Conservation (phyloP, 2,113 vertebrate species). For the Hippopotamus amphibius region DNA sequence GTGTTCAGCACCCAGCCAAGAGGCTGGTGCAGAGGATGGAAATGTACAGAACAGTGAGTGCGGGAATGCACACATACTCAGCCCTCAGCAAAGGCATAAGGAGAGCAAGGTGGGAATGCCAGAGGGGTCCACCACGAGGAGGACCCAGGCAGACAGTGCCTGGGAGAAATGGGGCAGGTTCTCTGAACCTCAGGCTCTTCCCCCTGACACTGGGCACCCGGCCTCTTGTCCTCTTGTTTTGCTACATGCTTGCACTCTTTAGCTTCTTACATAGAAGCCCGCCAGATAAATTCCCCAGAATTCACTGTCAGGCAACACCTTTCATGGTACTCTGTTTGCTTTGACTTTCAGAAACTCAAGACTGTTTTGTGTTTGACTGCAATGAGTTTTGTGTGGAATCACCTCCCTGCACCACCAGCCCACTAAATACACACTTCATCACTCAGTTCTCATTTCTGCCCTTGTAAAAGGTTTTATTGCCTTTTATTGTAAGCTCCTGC, state of each 20-base stretch:
- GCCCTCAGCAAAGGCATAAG: background rate
- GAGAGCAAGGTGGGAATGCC: fast-evolving
- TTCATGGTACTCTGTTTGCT: background rate
- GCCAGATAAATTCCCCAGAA: background rate
- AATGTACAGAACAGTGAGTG: background rate
- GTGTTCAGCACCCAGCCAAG: background rate
- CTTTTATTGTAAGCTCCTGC: conserved; percentile 31
- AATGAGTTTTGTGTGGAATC: background rate
- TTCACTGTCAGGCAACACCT: background rate
- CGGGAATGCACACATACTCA: background rate
- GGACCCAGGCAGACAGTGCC: background rate
- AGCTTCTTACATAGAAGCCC: background rate
- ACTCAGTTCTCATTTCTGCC: background rate
- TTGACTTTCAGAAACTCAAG: background rate
- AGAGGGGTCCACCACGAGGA: background rate
- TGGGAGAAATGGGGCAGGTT: background rate
- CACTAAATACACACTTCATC: background rate
- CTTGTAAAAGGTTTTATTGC: background rate
- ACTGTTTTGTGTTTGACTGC: background rate
- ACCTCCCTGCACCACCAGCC: background rate
- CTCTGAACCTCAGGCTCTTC: background rate
- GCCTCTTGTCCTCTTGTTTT: background rate
- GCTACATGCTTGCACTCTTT: fast-evolving
- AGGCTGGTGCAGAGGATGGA: background rate
- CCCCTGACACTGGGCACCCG: fast-evolving